Evolutionary conservation across 2,888 invertebrate genomes (phyloP), one percentile per base, ranked within the genome.

Genomic region (Operophtera brumata): DNA sequence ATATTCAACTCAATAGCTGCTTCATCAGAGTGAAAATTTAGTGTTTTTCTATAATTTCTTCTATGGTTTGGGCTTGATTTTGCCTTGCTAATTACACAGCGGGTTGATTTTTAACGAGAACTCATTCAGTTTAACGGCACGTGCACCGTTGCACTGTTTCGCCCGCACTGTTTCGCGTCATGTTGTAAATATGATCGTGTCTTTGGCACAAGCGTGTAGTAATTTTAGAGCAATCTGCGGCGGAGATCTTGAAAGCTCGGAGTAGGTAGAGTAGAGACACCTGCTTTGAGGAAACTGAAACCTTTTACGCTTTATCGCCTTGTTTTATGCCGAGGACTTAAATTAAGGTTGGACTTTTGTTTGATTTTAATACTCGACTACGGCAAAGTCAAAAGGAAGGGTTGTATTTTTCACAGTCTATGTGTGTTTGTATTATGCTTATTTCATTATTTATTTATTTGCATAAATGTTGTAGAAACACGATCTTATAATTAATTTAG

Each of bases 71-170:
- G 20, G 20, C 20, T 20, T 20, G 20, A 3, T 20, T 82, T 82
- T 83, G 74, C 77, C 74, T 74, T 73, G 79, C 82, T 86, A 84
- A 86, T 86, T 84, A 82, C 80, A 79, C 71, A 75, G 77, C 78
- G 80, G 80, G 79, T 76, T 75, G 79, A 72, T 77, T 80, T 82
- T 83, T 84, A 86, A 86, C 84, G 83, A 86, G 80, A 78, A 77
- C 78, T 78, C 82, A 82, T 84, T 83, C 78, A 78, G 74, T 67
- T 77, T 75, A 82, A 79, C 79, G 80, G 79, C 82, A 75, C 73
- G 78, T 74, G 82, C 77, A 76, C 59, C 57, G 54, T 53, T 55
- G 61, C 62, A 61, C 50, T 52, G 65, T n/a, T n/a, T n/a, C 64
- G 62, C 52, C 57, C 56, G 64, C 63, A 55, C 59, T 57, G 66